phyloP scores from a whole-genome alignment of 2,113 vertebrate species.

The Stictonetta naevosa region DNA sequence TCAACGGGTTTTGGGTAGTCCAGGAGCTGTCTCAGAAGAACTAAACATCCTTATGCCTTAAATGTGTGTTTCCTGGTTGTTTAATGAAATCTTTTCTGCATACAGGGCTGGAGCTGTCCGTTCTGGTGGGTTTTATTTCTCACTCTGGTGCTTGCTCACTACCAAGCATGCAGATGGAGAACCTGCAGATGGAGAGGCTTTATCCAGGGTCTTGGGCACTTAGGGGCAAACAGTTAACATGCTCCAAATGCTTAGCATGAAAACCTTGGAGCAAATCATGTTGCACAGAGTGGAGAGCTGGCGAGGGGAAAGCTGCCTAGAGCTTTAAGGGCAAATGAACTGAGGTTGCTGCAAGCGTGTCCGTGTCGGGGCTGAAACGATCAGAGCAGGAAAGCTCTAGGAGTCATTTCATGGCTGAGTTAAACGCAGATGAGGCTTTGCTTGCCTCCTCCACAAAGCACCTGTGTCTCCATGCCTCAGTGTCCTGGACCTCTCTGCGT shows the following conservation, averaged over 20 bases:
- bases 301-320: neutral
- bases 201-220: neutral
- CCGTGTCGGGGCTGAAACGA: neutral
- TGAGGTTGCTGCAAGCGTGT: neutral
- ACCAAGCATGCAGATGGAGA: neutral
- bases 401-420: conserved; percentile 68
- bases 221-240: neutral
- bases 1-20: neutral
- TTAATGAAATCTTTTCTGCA: neutral
- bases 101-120: neutral
- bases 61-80: neutral
- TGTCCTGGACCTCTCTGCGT: neutral
- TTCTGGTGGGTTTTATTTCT: neutral
- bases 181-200: conserved; percentile 13
- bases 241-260: neutral
- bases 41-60: neutral
- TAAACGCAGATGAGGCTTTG: conserved; percentile 52
- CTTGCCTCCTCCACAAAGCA: conserved; percentile 26
- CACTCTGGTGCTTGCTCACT: neutral
- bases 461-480: conserved; percentile 50
- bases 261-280: conserved; percentile 19
- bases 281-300: neutral
- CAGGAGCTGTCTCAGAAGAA: neutral
- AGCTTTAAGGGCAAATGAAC: neutral
- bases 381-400: conserved; percentile 6